Evolutionary conservation across 2,888 invertebrate species (phyloP), one percentile per base, ranked within the genome.

Genomic region (Allolobophora icterica): DNA sequence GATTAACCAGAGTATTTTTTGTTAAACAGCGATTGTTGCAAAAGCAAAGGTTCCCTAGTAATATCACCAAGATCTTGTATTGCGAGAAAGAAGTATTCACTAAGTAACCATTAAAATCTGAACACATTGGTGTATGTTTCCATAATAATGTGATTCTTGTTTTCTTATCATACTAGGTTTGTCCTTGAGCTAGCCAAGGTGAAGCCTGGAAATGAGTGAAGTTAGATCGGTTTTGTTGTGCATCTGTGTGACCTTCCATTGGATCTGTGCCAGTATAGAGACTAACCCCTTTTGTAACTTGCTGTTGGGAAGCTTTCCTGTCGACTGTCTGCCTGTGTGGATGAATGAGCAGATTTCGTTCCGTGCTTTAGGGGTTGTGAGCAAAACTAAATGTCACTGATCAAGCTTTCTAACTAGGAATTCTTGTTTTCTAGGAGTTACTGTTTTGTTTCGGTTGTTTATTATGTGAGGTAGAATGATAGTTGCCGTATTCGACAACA

Each of bases 161-260:
- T 71, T 71, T 0, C n/a, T n/a, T 71, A n/a, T 5, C 52, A 52
- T 24, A 52, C 52, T 52, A 52, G 8, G 71, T 71, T 71, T 71
- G n/a, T 71, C 71, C n/a, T 71, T 8, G 71, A 71, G 71, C 71
- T 21, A 71, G 71, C n/a, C 71, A 71, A 30, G n/a, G n/a, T 71
- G 71, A 30, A 71, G 8, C 71, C n/a, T 30, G n/a, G 71, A 30
- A 8, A 71, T 71, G n/a, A 8, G 71, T 71, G 71, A 71, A 71
- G n/a, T 71, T 71, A 30, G 71, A 71, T 11, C n/a, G 71, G 71
- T 52, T 71, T 30, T 71, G 71, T 71, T n/a, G 30, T 71, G 30
- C 71, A 71, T 71, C n/a, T 71, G 71, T 71, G n/a, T 71, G 71
- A 71, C 71, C 71, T 71, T 71, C 30, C 71, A 71, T 71, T 71